These are phyloP conservation scores for Toxonevra muliebris DNA, from an alignment of 2,888 invertebrate genomes.

Conservation along the genomic window DNA sequence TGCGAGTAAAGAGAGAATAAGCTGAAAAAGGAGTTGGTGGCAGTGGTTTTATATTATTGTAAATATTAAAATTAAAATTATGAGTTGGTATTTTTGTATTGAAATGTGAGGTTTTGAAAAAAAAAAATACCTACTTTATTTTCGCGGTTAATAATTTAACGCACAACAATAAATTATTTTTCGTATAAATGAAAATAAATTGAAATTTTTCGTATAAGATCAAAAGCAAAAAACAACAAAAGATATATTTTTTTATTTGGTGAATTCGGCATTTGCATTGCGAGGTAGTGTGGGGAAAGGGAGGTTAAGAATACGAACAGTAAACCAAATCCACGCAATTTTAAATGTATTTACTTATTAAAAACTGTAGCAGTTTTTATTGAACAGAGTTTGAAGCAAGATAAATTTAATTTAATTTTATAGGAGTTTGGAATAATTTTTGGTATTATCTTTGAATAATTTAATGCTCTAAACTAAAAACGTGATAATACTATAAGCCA, in stretches of 20 bases:
- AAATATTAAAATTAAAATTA: slow-evolving; percentile 26
- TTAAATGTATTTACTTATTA: too few species aligned
- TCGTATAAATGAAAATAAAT: background rate
- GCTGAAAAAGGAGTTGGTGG: slow-evolving; percentile 15
- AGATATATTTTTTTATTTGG: background rate
- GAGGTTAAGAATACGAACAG: too few species aligned
- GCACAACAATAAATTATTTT: background rate
- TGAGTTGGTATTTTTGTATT: background rate
- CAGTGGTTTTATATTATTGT: slow-evolving; percentile 27
- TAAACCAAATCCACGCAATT: too few species aligned
- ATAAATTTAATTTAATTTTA: too few species aligned
- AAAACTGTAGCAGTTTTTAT: too few species aligned
- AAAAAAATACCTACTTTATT: background rate
- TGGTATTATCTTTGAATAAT: too few species aligned
- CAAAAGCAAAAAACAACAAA: background rate
- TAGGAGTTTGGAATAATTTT: too few species aligned
- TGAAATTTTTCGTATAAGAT: background rate
- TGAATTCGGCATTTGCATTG: too few species aligned
- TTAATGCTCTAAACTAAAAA: too few species aligned
- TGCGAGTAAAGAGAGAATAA: background rate
- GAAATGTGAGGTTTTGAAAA: slow-evolving; percentile 6
- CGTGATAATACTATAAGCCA: too few species aligned
- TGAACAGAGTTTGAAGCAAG: too few species aligned
- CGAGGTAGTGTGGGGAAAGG: background rate
- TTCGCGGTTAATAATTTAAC: too few species aligned